A percentile compares a stretch with the other conserved stretches of the same genome.
phyloP scores from a whole-genome alignment of 2,888 invertebrate genomes.

The Rhingia rostrata region DNA sequence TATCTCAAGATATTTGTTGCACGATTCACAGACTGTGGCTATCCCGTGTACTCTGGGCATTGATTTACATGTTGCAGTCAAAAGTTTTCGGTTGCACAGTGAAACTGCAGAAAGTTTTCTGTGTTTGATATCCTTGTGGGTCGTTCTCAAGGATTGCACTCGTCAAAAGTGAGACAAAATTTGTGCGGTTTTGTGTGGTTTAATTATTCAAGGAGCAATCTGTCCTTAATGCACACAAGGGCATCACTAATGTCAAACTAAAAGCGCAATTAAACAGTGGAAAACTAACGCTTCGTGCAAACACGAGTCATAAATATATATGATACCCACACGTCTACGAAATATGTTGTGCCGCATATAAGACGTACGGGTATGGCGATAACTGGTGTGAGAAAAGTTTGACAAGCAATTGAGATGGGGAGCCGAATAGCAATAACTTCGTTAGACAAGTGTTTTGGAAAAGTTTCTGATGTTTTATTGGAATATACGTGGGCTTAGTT shows the following conservation, averaged over 20 bases:
- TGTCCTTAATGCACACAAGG: not conserved
- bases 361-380: not conserved
- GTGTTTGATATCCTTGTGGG: not conserved
- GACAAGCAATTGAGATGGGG: slow-evolving; percentile 22
- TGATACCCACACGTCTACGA: not conserved
- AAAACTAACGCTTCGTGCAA: not conserved
- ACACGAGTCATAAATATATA: slow-evolving; percentile 13
- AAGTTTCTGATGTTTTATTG: slow-evolving; percentile 18
- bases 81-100: slow-evolving; percentile 22
- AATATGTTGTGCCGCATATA: too few species aligned
- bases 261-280: not conserved
- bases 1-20: slow-evolving; percentile 39
- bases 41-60: slow-evolving; percentile 8
- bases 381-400: slow-evolving; percentile 26
- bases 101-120: slow-evolving; percentile 5
- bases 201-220: slow-evolving; percentile 17
- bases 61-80: slow-evolving; percentile 35
- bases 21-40: slow-evolving; percentile 28
- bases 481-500: not conserved
- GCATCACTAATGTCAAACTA: slow-evolving; percentile 7
- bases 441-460: not conserved
- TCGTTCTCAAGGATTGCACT: not conserved
- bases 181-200: slow-evolving; percentile 4
- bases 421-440: slow-evolving; percentile 12
- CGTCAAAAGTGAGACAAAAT: slow-evolving; percentile 11